These are phyloP conservation scores for Bubalus kerabau DNA, from an alignment of 2,113 vertebrate genomes.

Conservation along the genomic window DNA sequence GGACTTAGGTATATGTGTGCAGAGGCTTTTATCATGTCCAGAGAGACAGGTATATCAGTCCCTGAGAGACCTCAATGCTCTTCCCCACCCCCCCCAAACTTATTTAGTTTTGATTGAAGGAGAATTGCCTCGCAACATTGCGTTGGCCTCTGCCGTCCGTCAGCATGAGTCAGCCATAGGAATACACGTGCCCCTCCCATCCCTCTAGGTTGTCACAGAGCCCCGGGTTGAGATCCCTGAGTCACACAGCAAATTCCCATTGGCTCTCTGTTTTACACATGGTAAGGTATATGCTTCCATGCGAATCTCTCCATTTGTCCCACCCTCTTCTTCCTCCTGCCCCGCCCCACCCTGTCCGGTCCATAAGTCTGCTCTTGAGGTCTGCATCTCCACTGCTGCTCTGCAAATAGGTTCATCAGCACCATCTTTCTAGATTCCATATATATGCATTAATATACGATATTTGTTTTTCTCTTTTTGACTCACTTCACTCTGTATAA, in stretches of 20 bases:
- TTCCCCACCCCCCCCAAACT: rapidly evolving
- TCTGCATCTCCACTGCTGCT: not conserved
- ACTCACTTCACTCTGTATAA: not conserved
- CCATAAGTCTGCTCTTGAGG: not conserved
- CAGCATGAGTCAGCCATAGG: not conserved
- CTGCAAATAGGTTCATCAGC: not conserved
- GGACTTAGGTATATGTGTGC: not conserved
- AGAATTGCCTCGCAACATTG: not conserved
- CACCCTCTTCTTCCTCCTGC: not conserved
- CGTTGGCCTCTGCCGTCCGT: not conserved
- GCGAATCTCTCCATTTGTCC: not conserved
- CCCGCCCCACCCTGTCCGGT: rapidly evolving
- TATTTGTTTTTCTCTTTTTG: not conserved
- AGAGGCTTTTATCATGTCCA: not conserved
- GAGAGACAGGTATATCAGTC: not conserved
- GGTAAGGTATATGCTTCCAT: not conserved
- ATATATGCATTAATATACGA: not conserved
- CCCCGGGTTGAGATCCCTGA: not conserved
- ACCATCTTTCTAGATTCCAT: not conserved
- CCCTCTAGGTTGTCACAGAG: not conserved
- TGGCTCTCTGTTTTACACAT: not conserved
- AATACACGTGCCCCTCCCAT: not conserved
- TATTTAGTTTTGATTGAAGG: not conserved
- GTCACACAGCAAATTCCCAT: not conserved
- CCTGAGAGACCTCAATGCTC: no score